Base-by-base conservation (phyloP, 2,888 invertebrate genomes). In the Sipha maydis region DNA sequence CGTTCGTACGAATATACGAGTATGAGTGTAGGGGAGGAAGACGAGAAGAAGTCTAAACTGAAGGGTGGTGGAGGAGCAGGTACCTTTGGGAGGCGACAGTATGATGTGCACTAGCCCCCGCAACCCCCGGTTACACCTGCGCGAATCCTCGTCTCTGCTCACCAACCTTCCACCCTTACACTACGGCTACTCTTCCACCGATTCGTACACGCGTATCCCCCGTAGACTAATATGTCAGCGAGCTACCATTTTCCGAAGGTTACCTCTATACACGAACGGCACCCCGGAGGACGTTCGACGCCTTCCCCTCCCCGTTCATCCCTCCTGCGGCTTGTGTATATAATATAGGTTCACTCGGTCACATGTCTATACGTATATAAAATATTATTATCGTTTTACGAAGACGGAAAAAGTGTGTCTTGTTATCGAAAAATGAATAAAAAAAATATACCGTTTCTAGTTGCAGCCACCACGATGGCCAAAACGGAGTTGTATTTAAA, bases 241-340 rank as follows among this genome's bases (percentile, higher is more conserved):
- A 71, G 86, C 79, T 88, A 86, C 80, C 79, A 75, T 88, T 82
- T 88, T 80, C 86, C 86, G 86, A 88, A 88, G 86, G 86, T 88
- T 80, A 88, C 86, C 86, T 86, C 79, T 75, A 67, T 77, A 61
- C 86, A 71, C 73, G 80, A 88, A 88, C 86, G 86, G 86, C 86
- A 88, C 86, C 86, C 86, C 86, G 86, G 86, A 88, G 86, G 86
- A 80, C 86, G 80, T 88, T 88, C 86, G 86, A 73, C 86, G 86
- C 84, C 25, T 48, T 28, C 56, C 25, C 54, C 83, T 8, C n/a
- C 48, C 19, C 48, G 2, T 48, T 11, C 48, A 0, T 21, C 71
- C 0, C 25, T 54, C 14, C 71, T 61, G 86, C 80, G 80, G 80
- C 82, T 41, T 80, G n/a, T 38, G 21, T 34, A 38, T 73, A 73